Percentiles rank a stretch among this genome's conserved stretches.
These are phyloP conservation scores for Urechis unicinctus DNA, from an alignment of 2,888 invertebrate species.

Conservation along the genomic window DNA sequence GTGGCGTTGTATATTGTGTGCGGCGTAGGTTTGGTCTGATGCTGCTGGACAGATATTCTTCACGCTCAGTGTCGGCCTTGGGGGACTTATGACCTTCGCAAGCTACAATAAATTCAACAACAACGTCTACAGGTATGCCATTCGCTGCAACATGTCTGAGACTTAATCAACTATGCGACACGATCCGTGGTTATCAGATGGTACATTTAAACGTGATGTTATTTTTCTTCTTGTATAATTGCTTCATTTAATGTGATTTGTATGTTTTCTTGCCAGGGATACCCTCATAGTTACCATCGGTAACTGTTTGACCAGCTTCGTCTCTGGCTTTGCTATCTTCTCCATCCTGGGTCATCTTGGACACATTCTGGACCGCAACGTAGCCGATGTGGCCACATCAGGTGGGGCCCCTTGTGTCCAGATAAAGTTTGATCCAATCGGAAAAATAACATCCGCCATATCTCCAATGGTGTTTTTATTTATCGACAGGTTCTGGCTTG, in stretches of 20 bases:
- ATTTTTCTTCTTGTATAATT: background rate
- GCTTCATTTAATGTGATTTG: background rate
- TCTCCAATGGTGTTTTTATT: too few relatives aligned
- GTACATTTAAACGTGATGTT: too few relatives aligned
- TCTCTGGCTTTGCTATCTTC: conserved; percentile 72
- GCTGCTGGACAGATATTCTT: conserved; percentile 81
- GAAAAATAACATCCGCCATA: background rate
- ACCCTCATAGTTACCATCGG: conserved; percentile 64
- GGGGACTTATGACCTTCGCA: conserved; percentile 72
- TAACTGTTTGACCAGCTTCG: conserved; percentile 26
- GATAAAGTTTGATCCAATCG: background rate
- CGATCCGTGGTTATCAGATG: too few relatives aligned
- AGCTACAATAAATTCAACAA: conserved; percentile 61
- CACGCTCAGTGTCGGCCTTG: conserved; percentile 72
- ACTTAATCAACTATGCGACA: too few relatives aligned
- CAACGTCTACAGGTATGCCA: conserved; percentile 48
- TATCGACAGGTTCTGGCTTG: conserved; percentile 34
- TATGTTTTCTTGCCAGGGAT: conserved; percentile 52
- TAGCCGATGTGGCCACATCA: conserved; percentile 45
- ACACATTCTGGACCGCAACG: conserved; percentile 17
- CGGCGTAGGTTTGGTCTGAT: conserved; percentile 67
- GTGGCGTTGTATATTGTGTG: too few relatives aligned
- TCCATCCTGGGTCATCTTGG: conserved; percentile 58
- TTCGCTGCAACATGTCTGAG: too few relatives aligned
- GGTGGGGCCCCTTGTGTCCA: conserved; percentile 6